Base-by-base conservation (phyloP, 2,888 invertebrate genomes). In the Eupithecia pulchellata region DNA sequence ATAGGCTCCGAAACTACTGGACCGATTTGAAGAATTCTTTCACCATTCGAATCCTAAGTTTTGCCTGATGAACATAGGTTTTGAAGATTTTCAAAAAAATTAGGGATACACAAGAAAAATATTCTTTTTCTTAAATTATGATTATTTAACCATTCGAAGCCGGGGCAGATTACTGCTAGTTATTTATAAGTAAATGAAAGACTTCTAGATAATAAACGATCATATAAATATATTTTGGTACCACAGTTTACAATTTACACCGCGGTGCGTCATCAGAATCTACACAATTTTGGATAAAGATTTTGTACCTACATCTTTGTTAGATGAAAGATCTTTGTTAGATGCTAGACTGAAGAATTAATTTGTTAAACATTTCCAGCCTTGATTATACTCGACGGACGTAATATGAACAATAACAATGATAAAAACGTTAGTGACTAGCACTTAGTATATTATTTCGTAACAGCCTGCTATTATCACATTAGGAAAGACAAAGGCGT, bases 331-430 rank as follows among this genome's bases (percentile, higher is more conserved):
- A 52, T 13, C 11, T 52, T 52, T 25, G 1, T 52, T 25, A 47
- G 47, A 20, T 47, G 11, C 20, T 47, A 52, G 20, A 52, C 20
- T 52, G 25, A 52, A 52, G 20, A 52, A 20, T 52, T 17, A 20
- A 60, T n/a, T 30, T 9, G n/a, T 11, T n/a, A 30, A 60, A 60
- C 58, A 32, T n/a, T 60, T 30, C 4, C 20, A n/a, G n/a, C n/a
- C 30, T n/a, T n/a, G n/a, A 32, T 57, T 17, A 60, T 60, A 32
- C 29, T 60, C 29, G 30, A n/a, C 30, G 11, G 52, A 52, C 11
- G 58, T 60, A 32, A 58, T 60, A 20, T n/a, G n/a, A n/a, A n/a
- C 29, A 57, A 57, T 57, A 57, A 57, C 58, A 60, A 30, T 60
- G n/a, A 60, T 30, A 32, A 30, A 17, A 60, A 60, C 29, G 20